These are phyloP conservation scores for Picathartes gymnocephalus DNA, from an alignment of 2,113 vertebrate species.

Conservation along the genomic window DNA sequence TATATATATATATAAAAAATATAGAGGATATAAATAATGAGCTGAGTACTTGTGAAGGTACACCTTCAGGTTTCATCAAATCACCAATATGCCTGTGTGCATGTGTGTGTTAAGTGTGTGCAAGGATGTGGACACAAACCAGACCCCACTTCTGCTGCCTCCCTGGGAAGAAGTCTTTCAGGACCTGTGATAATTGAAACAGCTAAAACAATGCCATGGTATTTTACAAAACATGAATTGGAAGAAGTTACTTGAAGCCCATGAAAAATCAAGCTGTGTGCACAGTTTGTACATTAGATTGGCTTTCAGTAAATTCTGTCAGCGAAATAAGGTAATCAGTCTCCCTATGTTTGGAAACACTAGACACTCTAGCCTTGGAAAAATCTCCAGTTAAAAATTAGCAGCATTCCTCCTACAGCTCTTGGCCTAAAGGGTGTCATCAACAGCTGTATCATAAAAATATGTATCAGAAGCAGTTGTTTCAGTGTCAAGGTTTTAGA, in stretches of 20 bases:
- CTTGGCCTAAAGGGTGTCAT: background rate
- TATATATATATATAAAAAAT: background rate
- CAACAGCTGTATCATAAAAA: background rate
- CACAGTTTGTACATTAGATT: background rate
- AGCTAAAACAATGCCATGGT: background rate
- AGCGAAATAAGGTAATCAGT: background rate
- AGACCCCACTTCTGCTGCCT: background rate
- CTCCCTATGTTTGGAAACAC: background rate
- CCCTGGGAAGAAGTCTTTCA: background rate
- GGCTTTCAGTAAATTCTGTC: background rate
- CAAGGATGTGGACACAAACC: background rate
- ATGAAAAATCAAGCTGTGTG: background rate
- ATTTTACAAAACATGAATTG: background rate
- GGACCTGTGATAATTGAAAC: background rate
- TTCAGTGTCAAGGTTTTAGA: background rate
- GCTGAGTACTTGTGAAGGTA: background rate
- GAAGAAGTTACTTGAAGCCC: background rate
- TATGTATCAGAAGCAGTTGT: background rate
- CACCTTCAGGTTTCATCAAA: background rate
- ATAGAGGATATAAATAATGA: background rate
- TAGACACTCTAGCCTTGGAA: background rate
- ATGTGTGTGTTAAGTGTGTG: fast-evolving
- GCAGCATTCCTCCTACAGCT: background rate
- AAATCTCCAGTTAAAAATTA: background rate
- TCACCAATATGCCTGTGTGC: fast-evolving